These are phyloP conservation scores for Penaeus japonicus DNA, from an alignment of 1,140 invertebrate species.

Conservation along the genomic window DNA sequence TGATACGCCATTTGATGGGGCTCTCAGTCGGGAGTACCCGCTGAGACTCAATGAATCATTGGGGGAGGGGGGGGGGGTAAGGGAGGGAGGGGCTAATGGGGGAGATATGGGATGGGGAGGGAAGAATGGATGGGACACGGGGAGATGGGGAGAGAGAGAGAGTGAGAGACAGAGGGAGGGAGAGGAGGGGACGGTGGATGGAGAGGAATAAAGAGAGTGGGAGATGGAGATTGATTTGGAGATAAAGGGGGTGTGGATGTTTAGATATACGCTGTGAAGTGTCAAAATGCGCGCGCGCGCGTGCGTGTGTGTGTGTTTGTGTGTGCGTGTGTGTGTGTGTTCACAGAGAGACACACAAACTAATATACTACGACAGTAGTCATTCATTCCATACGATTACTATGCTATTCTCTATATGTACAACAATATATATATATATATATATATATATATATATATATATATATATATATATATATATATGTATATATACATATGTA, in stretches of 20 bases:
- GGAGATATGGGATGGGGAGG: neutral
- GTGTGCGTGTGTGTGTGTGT: no score
- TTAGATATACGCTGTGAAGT: no score
- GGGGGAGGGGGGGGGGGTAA: neutral
- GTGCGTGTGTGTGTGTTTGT: no score
- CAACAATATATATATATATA: neutral
- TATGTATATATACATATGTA: neutral
- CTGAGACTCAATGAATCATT: neutral
- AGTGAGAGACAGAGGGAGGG: neutral
- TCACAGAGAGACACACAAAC: no score
- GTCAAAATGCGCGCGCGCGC: no score
- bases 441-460: neutral
- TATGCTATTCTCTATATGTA: neutral
- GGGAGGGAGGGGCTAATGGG: no score
- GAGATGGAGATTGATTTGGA: no score
- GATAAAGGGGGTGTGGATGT: no score
- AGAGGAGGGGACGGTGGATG: neutral
- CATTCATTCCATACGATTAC: no score
- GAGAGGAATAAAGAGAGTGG: no score
- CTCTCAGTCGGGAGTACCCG: neutral
- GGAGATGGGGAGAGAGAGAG: neutral
- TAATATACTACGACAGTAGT: no score
- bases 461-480: constrained; percentile 9
- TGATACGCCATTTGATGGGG: constrained; percentile 40
- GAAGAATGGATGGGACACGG: neutral